Evolutionary conservation across 2,113 vertebrate genomes (phyloP).

Genomic region (Mormoops blainvillei): DNA sequence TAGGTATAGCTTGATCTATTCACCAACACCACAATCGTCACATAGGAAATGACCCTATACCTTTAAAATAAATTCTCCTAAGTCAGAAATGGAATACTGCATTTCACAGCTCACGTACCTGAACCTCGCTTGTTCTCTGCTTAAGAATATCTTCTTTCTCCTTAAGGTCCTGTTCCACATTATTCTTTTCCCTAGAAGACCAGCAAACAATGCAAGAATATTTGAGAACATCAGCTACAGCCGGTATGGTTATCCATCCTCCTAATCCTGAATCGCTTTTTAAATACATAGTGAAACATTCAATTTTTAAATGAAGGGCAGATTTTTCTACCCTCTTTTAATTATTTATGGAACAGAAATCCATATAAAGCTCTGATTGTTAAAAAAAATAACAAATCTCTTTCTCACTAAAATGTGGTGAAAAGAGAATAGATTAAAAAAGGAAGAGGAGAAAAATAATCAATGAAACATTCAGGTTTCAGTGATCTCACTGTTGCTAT

Average conservation of each 20-base stretch:
- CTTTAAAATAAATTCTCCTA: conserved; percentile 47
- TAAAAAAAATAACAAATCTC: conserved; percentile 68
- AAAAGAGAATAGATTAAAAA: conserved; percentile 82
- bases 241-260: conserved; percentile 85
- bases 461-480: conserved; percentile 83
- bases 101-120: conserved; percentile 84
- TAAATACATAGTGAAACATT: conserved; percentile 87
- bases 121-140: conserved; percentile 91
- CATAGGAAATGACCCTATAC: conserved; percentile 7
- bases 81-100: conserved; percentile 24
- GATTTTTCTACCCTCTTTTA: conserved; percentile 75
- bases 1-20: background rate
- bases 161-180: conserved; percentile 95
- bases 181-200: conserved; percentile 97
- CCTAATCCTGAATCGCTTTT: conserved; percentile 84
- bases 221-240: conserved; percentile 89
- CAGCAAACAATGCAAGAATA: conserved; percentile 94
- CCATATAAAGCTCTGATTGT: conserved; percentile 69
- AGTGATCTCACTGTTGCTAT: conserved; percentile 89
- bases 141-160: conserved; percentile 96
- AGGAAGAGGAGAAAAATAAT: conserved; percentile 78
- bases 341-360: conserved; percentile 76
- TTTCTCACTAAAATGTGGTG: conserved; percentile 81
- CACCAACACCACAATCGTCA: conserved; percentile 4
- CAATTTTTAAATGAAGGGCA: conserved; percentile 73